Percentiles rank a stretch among this genome's conserved stretches.
These are phyloP conservation scores for Micoletzkya japonica DNA, from an alignment of 2,888 invertebrate genomes.

Conservation along the genomic window DNA sequence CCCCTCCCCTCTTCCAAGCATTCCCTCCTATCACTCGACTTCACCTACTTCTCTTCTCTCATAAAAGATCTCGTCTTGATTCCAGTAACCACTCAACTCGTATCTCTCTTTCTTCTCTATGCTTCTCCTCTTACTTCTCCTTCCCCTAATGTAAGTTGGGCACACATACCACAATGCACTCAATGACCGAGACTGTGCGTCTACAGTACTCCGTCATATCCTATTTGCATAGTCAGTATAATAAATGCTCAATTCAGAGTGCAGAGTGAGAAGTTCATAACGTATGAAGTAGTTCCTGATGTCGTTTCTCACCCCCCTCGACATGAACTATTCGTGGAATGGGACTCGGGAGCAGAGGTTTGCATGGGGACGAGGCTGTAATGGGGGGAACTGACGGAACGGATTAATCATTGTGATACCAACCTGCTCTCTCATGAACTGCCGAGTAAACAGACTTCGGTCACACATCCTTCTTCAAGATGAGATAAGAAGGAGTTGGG, in stretches of 20 bases:
- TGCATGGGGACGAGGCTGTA: not conserved
- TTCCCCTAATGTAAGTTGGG: not conserved
- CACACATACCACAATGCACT: too few relatives aligned
- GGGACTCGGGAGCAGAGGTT: constrained; percentile 9
- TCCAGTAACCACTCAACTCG: not conserved
- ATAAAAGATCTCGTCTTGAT: constrained; percentile 1
- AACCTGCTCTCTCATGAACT: too few relatives aligned
- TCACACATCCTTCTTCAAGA: too few relatives aligned
- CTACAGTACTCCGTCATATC: too few relatives aligned
- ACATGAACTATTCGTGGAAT: constrained; percentile 16
- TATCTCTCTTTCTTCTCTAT: constrained; percentile 22
- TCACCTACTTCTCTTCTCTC: not conserved
- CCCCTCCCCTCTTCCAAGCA: not conserved
- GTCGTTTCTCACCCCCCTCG: not conserved
- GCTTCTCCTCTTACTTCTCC: constrained; percentile 7
- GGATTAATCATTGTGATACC: too few relatives aligned
- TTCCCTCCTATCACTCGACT: not conserved
- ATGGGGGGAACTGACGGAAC: too few relatives aligned
- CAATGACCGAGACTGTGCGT: too few relatives aligned
- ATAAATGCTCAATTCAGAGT: too few relatives aligned
- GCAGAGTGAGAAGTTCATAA: constrained; percentile 9
- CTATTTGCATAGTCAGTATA: too few relatives aligned
- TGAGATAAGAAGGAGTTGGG: too few relatives aligned
- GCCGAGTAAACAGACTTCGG: too few relatives aligned
- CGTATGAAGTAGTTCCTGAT: constrained; percentile 23